Evolutionary conservation across 2,113 vertebrate genomes (phyloP), one percentile per base, ranked within the genome.

Genomic region (Dermatemys mawii): DNA sequence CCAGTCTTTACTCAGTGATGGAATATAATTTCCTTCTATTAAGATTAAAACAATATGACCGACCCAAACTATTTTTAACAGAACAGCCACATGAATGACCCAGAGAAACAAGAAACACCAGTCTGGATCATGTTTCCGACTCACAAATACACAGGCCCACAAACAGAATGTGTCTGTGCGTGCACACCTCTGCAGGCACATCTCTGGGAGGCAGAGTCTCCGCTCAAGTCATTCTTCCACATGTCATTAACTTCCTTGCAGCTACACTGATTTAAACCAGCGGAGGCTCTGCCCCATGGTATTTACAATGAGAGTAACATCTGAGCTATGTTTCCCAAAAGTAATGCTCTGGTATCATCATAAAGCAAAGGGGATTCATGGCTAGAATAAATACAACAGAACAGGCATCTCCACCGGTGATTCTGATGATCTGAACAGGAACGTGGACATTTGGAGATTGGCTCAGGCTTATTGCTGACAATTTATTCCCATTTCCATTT

Each of bases 321-420:
- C 38, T 54, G 49, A 0, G 0, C 53, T 89, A 82, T 73, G 11
- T 88, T 96, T 84, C 70, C 81, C 76, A 38, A 86, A 75, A 81
- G 63, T 38, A 38, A 70, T 70, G 63, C 17, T 70, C 63, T 70
- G 63, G 8, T 8, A 93, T 60, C 88, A 11, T 70, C 60, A 29
- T 48, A 88, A 80, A 90, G 1, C 41, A 60, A 86, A 88, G 87
- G 87, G 11, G 2, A 91, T 86, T 60, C 67, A 70, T 1, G 11
- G 14, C 0, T 0, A 27, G 84, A 46, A 8, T 79, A 63, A 90
- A 90, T 75, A 78, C 1, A 19, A 5, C 38, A 51, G 35, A 79
- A 60, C 19, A 93, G n/a, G 80, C 89, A 78, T 78, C 6, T 89
- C 22, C 19, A 27, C n/a, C 57, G 54, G 9, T 83, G 46, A 2